phyloP scores from a whole-genome alignment of 1,140 invertebrate species.

The Diorhabda carinulata region DNA sequence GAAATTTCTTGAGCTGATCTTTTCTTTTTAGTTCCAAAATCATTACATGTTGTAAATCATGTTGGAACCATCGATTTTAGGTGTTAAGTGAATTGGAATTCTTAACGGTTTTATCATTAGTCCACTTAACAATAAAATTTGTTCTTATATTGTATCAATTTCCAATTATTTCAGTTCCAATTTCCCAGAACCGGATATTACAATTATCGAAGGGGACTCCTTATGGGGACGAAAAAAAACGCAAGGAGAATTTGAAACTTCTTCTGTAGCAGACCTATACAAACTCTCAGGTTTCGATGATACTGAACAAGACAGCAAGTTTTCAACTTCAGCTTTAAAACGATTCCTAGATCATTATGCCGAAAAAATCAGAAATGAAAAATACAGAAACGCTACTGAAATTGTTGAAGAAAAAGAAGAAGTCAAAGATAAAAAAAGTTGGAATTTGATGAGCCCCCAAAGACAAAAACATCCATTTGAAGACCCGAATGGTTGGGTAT shows the following conservation, averaged over 20 bases:
- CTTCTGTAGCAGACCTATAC: slow-evolving; percentile 11
- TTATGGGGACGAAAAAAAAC: slow-evolving; percentile 26
- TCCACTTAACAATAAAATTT: no score
- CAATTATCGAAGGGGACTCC: slow-evolving; percentile 51
- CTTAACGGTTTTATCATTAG: no score
- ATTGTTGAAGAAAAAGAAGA: slow-evolving; percentile 46
- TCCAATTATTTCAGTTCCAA: slow-evolving; percentile 47
- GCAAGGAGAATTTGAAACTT: slow-evolving; percentile 21
- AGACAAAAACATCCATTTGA: slow-evolving; percentile 59
- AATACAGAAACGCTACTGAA: slow-evolving; percentile 47
- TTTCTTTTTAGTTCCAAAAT: no score
- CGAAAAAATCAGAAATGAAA: slow-evolving; percentile 53
- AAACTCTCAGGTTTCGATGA: background rate
- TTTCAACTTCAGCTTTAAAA: slow-evolving; percentile 51
- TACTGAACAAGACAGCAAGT: slow-evolving; percentile 34
- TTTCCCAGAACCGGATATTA: slow-evolving; percentile 53
- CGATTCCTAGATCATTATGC: slow-evolving; percentile 57
- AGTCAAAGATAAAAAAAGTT: slow-evolving; percentile 45
- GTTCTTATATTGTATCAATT: background rate
- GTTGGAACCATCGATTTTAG: no score
- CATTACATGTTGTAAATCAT: no score
- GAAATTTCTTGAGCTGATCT: no score
- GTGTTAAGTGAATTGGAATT: no score
- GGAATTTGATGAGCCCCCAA: slow-evolving; percentile 51
- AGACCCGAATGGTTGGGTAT: slow-evolving; percentile 71